These are phyloP conservation scores for Ciconia stormi DNA, from an alignment of 2,113 vertebrate genomes.

Conservation along the genomic window DNA sequence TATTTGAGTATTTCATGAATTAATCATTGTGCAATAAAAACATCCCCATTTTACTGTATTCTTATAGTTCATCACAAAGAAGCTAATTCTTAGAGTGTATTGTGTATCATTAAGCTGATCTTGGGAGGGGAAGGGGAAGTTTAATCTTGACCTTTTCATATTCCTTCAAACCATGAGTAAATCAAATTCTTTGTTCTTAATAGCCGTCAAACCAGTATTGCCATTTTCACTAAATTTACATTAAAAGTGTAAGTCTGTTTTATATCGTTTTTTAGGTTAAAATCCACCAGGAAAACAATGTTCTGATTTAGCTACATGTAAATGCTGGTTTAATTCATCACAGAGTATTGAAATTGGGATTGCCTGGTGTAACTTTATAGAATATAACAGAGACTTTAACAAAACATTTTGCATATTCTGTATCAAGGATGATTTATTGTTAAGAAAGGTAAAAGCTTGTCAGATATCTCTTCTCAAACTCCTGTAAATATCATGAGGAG, in stretches of 20 bases:
- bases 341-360: not conserved
- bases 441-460: not conserved
- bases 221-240: not conserved
- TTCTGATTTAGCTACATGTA: not conserved
- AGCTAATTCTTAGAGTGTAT: not conserved
- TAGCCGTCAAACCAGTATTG: not conserved
- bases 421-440: not conserved
- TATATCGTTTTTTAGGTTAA: not conserved
- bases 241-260: not conserved
- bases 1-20: not conserved
- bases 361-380: not conserved
- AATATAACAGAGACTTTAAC: not conserved
- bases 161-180: not conserved
- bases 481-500: not conserved
- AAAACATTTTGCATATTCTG: not conserved
- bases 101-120: not conserved
- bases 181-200: not conserved
- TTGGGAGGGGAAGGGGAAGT: not conserved
- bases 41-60: not conserved
- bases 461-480: not conserved
- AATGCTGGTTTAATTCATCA: not conserved
- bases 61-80: not conserved
- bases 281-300: not conserved
- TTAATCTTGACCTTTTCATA: not conserved
- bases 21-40: not conserved